Conservation (phyloP, 2,797 vertebrate genomes). For the Myripristis jacobus region DNA sequence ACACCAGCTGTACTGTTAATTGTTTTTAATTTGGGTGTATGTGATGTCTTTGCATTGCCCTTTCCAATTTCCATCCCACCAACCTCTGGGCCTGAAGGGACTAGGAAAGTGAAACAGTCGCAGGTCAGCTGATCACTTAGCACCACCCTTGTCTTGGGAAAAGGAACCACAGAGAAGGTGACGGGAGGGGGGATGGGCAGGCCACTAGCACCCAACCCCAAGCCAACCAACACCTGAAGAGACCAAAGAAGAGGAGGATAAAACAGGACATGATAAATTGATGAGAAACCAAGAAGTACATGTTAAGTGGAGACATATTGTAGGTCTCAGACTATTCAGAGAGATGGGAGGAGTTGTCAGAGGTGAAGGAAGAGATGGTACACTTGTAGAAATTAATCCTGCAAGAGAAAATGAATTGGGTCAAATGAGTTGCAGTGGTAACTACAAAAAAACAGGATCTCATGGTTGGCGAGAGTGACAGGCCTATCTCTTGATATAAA, state of each 20-base stretch:
- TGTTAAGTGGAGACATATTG: background rate
- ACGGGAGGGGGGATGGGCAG: slow-evolving; percentile 81
- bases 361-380: background rate
- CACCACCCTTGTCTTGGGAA: slow-evolving; percentile 75
- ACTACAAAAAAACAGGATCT: too few species aligned
- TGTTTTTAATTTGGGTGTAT: too few species aligned
- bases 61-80: slow-evolving; percentile 78
- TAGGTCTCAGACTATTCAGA: background rate
- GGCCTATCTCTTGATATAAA: background rate
- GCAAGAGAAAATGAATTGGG: background rate
- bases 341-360: background rate
- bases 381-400: background rate
- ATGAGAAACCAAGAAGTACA: background rate
- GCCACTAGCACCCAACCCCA: slow-evolving; percentile 84
- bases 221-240: slow-evolving; percentile 85
- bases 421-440: too few species aligned
- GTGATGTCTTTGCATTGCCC: slow-evolving; percentile 74
- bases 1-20: too few species aligned
- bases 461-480: too few species aligned
- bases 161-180: slow-evolving; percentile 84
- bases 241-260: slow-evolving; percentile 14
- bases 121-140: slow-evolving; percentile 41
- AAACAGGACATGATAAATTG: background rate
- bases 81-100: slow-evolving; percentile 51
- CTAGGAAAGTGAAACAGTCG: slow-evolving; percentile 84